Percentiles rank a stretch among this genome's conserved stretches.
Evolutionary conservation across 2,888 invertebrate genomes (phyloP).

Genomic region (Drosophila dives): DNA sequence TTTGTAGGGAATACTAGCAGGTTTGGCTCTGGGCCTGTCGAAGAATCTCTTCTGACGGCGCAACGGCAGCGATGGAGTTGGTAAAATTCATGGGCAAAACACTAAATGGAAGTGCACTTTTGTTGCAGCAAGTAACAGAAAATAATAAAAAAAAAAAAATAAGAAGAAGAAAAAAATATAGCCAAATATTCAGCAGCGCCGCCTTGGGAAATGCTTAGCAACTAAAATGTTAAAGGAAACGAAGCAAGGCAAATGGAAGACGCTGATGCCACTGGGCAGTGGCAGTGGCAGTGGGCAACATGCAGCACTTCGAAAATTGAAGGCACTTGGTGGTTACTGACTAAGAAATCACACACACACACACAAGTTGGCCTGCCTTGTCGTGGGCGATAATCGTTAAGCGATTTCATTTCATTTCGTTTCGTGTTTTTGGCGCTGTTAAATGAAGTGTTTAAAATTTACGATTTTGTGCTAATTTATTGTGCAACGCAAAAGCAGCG

Average conservation of each 20-base stretch:
- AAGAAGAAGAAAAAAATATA: background rate
- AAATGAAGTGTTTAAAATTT: slow-evolving; percentile 76
- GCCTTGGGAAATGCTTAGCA: slow-evolving; percentile 33
- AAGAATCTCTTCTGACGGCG: background rate
- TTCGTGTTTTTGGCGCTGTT: slow-evolving; percentile 42
- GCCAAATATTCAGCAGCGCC: slow-evolving; percentile 11
- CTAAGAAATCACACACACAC: slow-evolving; percentile 32
- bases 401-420: slow-evolving; percentile 44
- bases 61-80: slow-evolving; percentile 3
- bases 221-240: slow-evolving; percentile 15
- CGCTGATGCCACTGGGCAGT: slow-evolving; percentile 14
- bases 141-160: background rate
- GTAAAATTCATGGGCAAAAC: slow-evolving; percentile 46
- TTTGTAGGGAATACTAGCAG: background rate
- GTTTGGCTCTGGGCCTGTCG: background rate
- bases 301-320: background rate
- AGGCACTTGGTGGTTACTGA: slow-evolving; percentile 16
- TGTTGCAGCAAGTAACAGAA: slow-evolving; percentile 26
- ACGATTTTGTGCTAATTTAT: slow-evolving; percentile 66
- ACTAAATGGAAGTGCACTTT: slow-evolving; percentile 41
- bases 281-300: slow-evolving; percentile 5
- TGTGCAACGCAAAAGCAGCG: slow-evolving; percentile 39
- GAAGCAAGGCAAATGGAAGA: slow-evolving; percentile 32
- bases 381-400: slow-evolving; percentile 53
- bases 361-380: slow-evolving; percentile 27